Base-by-base conservation (phyloP, 2,888 invertebrate species). In the Amaurobius ferox region DNA sequence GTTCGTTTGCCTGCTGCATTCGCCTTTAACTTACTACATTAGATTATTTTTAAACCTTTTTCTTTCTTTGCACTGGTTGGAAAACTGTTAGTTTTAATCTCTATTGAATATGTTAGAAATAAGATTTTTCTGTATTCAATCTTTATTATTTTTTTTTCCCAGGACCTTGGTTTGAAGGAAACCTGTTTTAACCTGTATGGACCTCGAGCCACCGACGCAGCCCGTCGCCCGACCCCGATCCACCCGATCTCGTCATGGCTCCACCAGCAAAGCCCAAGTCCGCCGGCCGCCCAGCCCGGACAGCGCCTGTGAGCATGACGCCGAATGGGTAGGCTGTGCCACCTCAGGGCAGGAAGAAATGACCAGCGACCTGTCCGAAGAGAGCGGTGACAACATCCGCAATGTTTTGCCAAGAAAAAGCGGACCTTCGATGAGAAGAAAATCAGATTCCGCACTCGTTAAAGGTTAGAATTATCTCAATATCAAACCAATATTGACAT, bases 241-340 rank as follows among this genome's bases (percentile, higher is more conserved):
- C 26, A 44, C 76, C 61, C 40, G 77, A 61, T 30, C 70, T 35
- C 83, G 77, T 23, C 72, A 71, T 72, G 66, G 77, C 19, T 71
- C 76, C 71, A 40, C 29, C 61, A 55, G 67, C 39, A 39, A 55
- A 19, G 11, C 19, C 7, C n/a, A 64, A 3, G 68, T 68, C 13
- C 78, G 68, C 7, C 61, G 85, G 16, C 67, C 78, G 5, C 85
- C 78, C 0, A 79, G 78, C 29, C 85, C 85, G 28, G 85, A 86
- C 62, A 86, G 79, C 9, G 79, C 85, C 5, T 86, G 79, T 29
- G 85, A 86, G 35, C 77, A 86, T 67, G 85, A 86, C 44, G 68
- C 48, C 40, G 71, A 71, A 30, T 74, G 81, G 70, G 39, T 70
- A 28, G 29, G 16, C 13, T 44, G 72, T 2, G 29, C 70, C 16